These are phyloP conservation scores for Chrysina gloriosa DNA, from an alignment of 2,888 invertebrate species.

Conservation along the genomic window DNA sequence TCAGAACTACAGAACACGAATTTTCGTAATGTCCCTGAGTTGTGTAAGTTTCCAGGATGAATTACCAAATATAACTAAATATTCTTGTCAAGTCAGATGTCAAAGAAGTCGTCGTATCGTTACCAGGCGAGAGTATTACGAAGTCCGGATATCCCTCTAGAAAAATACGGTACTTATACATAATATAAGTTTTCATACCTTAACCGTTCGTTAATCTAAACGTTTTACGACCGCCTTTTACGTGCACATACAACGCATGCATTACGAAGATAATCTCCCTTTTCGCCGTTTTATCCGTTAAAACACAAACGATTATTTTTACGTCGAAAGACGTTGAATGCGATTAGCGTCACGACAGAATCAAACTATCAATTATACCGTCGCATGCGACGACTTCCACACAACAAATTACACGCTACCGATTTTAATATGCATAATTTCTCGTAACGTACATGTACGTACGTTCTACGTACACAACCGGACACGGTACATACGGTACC, in stretches of 20 bases:
- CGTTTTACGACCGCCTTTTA: neutral
- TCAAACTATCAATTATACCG: slow-evolving; percentile 16
- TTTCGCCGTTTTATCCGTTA: slow-evolving; percentile 10
- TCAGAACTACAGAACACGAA: too few relatives aligned
- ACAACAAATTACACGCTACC: slow-evolving; percentile 11
- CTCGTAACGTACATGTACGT: slow-evolving; percentile 25
- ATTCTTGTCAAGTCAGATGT: too few relatives aligned
- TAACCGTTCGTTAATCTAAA: too few relatives aligned
- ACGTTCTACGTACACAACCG: slow-evolving; percentile 1
- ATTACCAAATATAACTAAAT: too few relatives aligned
- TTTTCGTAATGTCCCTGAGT: too few relatives aligned
- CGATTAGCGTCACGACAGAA: slow-evolving; percentile 4
- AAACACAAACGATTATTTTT: neutral
- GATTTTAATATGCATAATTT: slow-evolving; percentile 8
- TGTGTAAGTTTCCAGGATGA: too few relatives aligned
- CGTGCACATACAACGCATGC: neutral
- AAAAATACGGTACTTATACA: too few relatives aligned
- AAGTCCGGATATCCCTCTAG: too few relatives aligned
- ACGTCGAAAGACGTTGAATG: slow-evolving; percentile 6
- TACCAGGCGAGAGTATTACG: too few relatives aligned
- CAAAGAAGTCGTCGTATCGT: too few relatives aligned
- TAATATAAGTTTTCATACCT: too few relatives aligned
- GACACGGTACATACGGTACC: too few relatives aligned
- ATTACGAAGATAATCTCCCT: neutral
- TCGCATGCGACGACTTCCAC: slow-evolving; percentile 1